Evolutionary conservation across 64 coral and sea anemone species (phyloP).

Genomic region (Pachyseris speciosa): DNA sequence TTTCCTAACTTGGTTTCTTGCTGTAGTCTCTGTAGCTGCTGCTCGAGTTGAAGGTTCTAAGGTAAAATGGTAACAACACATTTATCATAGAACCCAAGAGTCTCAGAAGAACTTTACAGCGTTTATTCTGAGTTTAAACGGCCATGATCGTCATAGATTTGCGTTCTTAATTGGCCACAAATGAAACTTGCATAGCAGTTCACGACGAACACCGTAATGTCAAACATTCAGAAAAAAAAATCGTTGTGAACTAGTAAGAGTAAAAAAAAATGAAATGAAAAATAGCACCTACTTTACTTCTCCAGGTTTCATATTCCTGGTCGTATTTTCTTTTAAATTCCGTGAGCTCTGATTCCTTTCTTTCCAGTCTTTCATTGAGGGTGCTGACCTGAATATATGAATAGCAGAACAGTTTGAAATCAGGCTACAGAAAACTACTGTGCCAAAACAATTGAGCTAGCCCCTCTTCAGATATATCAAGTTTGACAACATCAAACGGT

Average conservation of each 20-base stretch:
- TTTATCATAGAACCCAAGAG: background rate
- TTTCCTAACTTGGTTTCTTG: slow-evolving; percentile 42
- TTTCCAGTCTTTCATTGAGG: slow-evolving; percentile 81
- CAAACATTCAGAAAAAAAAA: too few species aligned
- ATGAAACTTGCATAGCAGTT: too few species aligned
- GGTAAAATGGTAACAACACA: background rate
- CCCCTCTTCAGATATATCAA: too few species aligned
- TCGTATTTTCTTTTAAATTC: slow-evolving; percentile 65
- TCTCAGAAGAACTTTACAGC: background rate
- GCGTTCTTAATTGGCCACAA: too few species aligned
- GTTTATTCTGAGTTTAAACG: too few species aligned
- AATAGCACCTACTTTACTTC: slow-evolving; percentile 22
- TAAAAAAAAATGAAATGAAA: background rate
- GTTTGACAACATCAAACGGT: too few species aligned
- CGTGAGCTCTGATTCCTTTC: slow-evolving; percentile 77
- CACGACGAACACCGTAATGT: too few species aligned
- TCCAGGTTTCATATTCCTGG: slow-evolving; percentile 51
- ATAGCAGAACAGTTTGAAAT: background rate
- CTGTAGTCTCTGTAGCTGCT: slow-evolving; percentile 21
- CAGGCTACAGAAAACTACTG: background rate
- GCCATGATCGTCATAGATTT: too few species aligned
- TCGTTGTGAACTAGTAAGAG: too few species aligned
- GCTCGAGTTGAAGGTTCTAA: slow-evolving; percentile 73
- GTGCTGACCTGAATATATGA: slow-evolving; percentile 59
- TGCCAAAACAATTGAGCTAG: too few species aligned